Base-by-base conservation (phyloP, 2,113 vertebrate genomes). In the Tiliqua scincoides region DNA sequence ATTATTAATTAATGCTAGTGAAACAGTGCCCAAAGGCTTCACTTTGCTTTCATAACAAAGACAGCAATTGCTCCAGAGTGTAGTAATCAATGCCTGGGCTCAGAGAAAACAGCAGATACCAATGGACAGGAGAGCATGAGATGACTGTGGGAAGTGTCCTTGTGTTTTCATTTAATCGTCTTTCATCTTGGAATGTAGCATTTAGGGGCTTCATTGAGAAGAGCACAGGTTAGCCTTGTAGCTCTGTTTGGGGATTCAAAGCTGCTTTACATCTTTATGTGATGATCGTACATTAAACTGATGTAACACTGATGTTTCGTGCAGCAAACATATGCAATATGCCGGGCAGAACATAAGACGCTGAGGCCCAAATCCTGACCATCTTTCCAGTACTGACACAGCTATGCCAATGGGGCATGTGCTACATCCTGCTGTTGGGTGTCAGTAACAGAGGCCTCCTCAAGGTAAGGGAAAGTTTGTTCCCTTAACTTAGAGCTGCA, bases 1-100 rank as follows among this genome's bases (percentile, higher is more conserved):
- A 81, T 81, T 87, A 74, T 54, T 86, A 77, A 85, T 85, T 78
- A 85, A 85, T 86, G 75, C 52, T 78, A 18, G 84, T 78, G 11
- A 37, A 82, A 82, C 62, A 74, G 57, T 40, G 89, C 61, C 48
- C 61, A 59, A 61, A 87, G 40, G 63, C 70, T 74, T 63, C 76
- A 35, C 21, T 3, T 18, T 23, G n/a, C 37, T 70, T 20, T 0
- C 59, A 32, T 72, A 59, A 63, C 18, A 74, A 6, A 91, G 79
- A 35, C 54, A 9, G 21, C 88, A 85, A 82, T 72, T 89, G 59
- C 27, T 21, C 75, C 63, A 76, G 65, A 68, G 2, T 73, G 20
- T 54, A 81, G 43, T 40, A 76, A 87, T 87, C 61, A 63, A 37
- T 75, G 32, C 25, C 35, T 67, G 12, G 17, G 32, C 18, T 74